Percentiles rank a stretch among this genome's conserved stretches.
These are phyloP conservation scores for Mystacides longicornis DNA, from an alignment of 2,888 invertebrate genomes.

Conservation along the genomic window DNA sequence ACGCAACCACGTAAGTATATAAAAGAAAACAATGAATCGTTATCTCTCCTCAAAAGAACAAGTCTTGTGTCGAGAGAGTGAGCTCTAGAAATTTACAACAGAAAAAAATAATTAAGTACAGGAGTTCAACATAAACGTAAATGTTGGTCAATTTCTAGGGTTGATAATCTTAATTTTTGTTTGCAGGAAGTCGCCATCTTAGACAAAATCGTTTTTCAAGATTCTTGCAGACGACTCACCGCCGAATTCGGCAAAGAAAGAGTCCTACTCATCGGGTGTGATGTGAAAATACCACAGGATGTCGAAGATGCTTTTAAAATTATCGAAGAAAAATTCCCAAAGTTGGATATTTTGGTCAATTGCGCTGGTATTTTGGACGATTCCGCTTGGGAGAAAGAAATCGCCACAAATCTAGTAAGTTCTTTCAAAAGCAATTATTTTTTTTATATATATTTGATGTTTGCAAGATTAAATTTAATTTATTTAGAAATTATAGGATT, in stretches of 20 bases:
- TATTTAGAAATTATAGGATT: no score
- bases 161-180: not conserved
- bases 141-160: no score
- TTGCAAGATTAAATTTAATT: no score
- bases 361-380: slow-evolving; percentile 28
- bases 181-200: slow-evolving; percentile 23
- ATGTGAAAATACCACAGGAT: slow-evolving; percentile 17
- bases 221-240: slow-evolving; percentile 20
- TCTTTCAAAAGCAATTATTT: no score
- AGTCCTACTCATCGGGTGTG: slow-evolving; percentile 20
- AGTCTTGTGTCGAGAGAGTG: no score
- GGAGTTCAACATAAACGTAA: no score
- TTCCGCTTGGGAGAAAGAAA: slow-evolving; percentile 29
- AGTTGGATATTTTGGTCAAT: slow-evolving; percentile 22
- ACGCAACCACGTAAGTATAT: no score
- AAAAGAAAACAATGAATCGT: no score
- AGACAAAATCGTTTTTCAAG: slow-evolving; percentile 18
- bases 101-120: no score
- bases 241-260: slow-evolving; percentile 20
- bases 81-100: no score
- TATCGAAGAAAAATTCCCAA: slow-evolving; percentile 12
- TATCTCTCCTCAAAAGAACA: no score
- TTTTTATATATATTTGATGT: no score
- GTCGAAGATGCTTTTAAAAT: slow-evolving; percentile 20
- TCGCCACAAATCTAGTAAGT: slow-evolving; percentile 30